Evolutionary conservation across 2,113 vertebrate genomes (phyloP), one percentile per base, ranked within the genome.

Genomic region (Psammodynastes pulverulentus): DNA sequence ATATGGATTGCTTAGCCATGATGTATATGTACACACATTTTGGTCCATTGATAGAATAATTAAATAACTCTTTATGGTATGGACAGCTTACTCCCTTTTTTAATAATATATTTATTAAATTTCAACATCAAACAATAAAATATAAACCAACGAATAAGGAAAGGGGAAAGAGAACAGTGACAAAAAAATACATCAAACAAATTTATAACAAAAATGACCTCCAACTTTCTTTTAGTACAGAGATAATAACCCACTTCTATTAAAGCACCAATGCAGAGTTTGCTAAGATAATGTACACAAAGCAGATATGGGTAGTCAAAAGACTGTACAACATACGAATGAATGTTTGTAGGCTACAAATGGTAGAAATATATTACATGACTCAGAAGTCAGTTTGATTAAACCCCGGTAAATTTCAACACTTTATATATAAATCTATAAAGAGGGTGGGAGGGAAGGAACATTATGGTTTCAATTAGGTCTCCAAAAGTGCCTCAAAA

Each of bases 391-490:
- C 13, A 39, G 7, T 43, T 26, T 85, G 29, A 34, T 29, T 5
- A 58, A 92, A 39, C 5, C 34, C n/a, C 53, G 51, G 10, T 12
- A 43, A 34, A 86, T 84, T 39, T 89, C 79, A 49, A 58, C 53
- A 49, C 1, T 9, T 85, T 86, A 62, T 9, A 93, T 43, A 45
- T 72, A 91, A 72, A 17, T 79, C 34, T 43, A 21, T 43, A 24
- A 91, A 46, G 34, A 13, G 45, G 46, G 24, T 15, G 58, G 29
- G 85, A 52, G 62, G 24, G 92, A 94, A 93, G 93, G 8, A 84
- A 9, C 0, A 1, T 89, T 67, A 4, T 39, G 15, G 84, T 88
- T 89, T 91, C 94, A 94, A 95, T 94, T 94, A 26, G 89, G 54
- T 24, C 34, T 94, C 7, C 58, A 93, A 85, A 2, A 0, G 86